Percentiles rank a stretch among this genome's conserved stretches.
These are phyloP conservation scores for Amphilophus citrinellus DNA, from an alignment of 2,113 vertebrate species.

Conservation along the genomic window DNA sequence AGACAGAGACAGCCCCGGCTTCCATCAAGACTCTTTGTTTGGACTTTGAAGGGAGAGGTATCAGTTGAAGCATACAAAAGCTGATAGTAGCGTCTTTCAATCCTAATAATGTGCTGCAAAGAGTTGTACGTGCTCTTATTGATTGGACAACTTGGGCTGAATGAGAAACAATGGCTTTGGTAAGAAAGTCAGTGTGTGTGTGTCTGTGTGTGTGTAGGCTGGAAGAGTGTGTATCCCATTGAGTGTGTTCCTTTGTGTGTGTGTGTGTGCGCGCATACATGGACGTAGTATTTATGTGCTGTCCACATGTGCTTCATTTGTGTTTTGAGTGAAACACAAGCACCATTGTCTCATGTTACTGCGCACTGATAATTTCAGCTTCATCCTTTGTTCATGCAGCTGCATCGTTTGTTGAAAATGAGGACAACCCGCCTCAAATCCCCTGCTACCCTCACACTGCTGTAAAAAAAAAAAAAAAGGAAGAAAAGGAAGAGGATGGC, in stretches of 20 bases:
- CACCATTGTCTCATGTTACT: constrained; percentile 65
- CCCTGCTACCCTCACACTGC: constrained; percentile 35
- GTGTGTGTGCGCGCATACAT: constrained; percentile 2
- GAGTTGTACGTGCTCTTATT: constrained; percentile 54
- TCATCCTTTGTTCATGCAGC: constrained; percentile 70
- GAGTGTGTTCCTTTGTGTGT: neutral
- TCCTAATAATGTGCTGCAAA: constrained; percentile 65
- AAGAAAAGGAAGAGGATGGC: constrained; percentile 23
- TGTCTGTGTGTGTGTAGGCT: neutral
- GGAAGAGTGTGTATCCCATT: neutral
- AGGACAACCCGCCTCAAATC: constrained; percentile 65
- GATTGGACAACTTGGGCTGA: constrained; percentile 55
- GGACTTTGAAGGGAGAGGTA: constrained; percentile 62
- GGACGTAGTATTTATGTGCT: constrained; percentile 25
- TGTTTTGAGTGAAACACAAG: constrained; percentile 55
- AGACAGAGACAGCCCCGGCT: constrained; percentile 20
- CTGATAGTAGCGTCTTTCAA: constrained; percentile 53
- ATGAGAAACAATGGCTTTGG: constrained; percentile 58
- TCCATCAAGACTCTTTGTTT: constrained; percentile 52
- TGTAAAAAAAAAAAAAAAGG: neutral
- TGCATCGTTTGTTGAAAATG: constrained; percentile 62
- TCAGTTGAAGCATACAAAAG: constrained; percentile 61
- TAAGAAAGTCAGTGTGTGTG: constrained; percentile 6
- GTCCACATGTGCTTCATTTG: constrained; percentile 55
- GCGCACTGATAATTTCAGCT: constrained; percentile 68